These are phyloP conservation scores for Manis crassicaudata DNA, from an alignment of 2,797 vertebrate species.

Conservation along the genomic window DNA sequence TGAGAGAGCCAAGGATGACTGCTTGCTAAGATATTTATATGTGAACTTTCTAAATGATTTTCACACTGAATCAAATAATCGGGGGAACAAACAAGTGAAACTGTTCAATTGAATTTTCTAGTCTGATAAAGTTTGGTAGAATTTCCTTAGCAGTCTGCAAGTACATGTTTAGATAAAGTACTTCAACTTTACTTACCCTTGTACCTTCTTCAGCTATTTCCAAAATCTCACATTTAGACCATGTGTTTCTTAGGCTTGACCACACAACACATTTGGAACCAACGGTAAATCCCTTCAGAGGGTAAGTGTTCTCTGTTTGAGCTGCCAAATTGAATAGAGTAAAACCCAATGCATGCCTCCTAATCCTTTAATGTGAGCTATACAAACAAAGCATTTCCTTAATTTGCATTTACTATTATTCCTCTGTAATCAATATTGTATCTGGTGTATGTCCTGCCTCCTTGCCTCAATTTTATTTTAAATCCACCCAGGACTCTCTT, in stretches of 20 bases:
- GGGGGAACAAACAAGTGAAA: background rate
- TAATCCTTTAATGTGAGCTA: background rate
- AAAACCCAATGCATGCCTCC: background rate
- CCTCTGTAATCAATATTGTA: background rate
- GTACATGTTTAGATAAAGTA: background rate
- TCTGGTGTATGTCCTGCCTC: background rate
- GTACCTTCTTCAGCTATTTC: slow-evolving; percentile 86
- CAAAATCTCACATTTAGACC: slow-evolving; percentile 88
- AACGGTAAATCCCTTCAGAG: slow-evolving; percentile 83
- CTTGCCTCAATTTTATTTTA: background rate
- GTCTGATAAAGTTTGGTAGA: background rate
- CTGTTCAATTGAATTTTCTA: background rate
- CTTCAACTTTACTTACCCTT: slow-evolving; percentile 81
- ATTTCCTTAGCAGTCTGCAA: background rate
- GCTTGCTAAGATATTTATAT: background rate
- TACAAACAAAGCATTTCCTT: background rate
- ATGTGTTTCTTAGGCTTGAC: slow-evolving; percentile 83
- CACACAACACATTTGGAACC: slow-evolving; percentile 88
- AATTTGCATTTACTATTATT: background rate
- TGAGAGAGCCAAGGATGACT: background rate
- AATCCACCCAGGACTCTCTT: background rate
- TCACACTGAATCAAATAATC: background rate
- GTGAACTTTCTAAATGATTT: background rate
- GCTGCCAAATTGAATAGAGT: slow-evolving; percentile 68
- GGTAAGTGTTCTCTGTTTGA: slow-evolving; percentile 65